Base-by-base conservation (phyloP, 2,797 vertebrate genomes). In the Stomatorhinus walkeri region DNA sequence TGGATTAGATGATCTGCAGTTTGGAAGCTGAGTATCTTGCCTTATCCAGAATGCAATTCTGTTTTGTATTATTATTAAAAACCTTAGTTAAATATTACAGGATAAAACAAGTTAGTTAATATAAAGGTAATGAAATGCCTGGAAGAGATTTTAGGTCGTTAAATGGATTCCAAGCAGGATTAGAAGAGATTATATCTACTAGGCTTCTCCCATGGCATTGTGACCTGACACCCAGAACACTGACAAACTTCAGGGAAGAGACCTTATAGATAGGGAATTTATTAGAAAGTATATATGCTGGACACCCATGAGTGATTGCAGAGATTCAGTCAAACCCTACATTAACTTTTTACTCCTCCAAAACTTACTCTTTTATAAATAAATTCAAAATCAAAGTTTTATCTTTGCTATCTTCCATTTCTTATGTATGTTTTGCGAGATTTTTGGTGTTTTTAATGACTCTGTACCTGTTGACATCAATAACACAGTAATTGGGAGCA, bases 91-190 rank as follows among this genome's bases (percentile, higher is more conserved):
- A 90, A 92, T 85, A 32, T 14, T 91, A 90, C 88, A 76, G 79
- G 16, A 72, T 91, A 90, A 91, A 2, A 68, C 7, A 87, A 6
- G 7, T 84, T 76, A 89, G 89, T 88, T 93, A 92, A 94, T 93
- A 92, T 93, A 89, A 91, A 93, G 92, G 91, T 94, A 92, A 93
- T 93, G 91, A 93, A 93, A 94, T 91, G 90, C 89, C 87, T 88
- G 87, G 49, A 87, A 91, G 22, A 88, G 91, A 72, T 87, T 90
- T 89, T 24, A 56, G 83, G 89, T 76, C 24, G 54, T 92, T 91
- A 52, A 88, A 87, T 91, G 91, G 93, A 92, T 94, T 94, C 92
- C 91, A 92, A 88, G 88, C 91, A 91, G 92, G 92, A 94, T 94
- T 94, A 93, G 91, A 92, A 79, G 89, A 87, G 92, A 93, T 93